Percentiles rank a stretch among this genome's conserved stretches.
These are phyloP conservation scores for Lasioglossum zephyrum DNA, from an alignment of 2,888 invertebrate species.

Conservation along the genomic window DNA sequence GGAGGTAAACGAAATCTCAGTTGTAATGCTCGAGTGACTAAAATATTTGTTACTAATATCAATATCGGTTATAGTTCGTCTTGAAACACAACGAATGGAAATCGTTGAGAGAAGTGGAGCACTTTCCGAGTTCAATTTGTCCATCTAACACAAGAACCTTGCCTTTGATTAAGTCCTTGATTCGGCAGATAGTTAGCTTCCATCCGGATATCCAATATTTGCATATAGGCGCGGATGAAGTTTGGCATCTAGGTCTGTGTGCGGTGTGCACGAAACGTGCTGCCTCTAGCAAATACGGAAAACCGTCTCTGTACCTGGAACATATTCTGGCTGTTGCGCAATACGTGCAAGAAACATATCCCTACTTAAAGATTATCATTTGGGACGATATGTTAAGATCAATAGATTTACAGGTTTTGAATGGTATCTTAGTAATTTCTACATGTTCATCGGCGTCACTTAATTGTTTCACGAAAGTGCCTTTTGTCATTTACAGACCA, in stretches of 20 bases:
- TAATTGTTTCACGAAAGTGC: conserved; percentile 38
- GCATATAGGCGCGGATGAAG: conserved; percentile 94
- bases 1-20: conserved; percentile 85
- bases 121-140: conserved; percentile 90
- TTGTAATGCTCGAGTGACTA: neutral
- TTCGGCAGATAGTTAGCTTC: conserved; percentile 89
- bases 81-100: conserved; percentile 90
- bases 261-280: conserved; percentile 86
- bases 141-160: conserved; percentile 88
- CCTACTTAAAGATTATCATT: conserved; percentile 88
- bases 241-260: conserved; percentile 90
- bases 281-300: conserved; percentile 85
- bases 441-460: conserved; percentile 3
- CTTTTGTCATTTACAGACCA: conserved; percentile 84
- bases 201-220: conserved; percentile 89
- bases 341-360: conserved; percentile 87
- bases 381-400: conserved; percentile 95
- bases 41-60: conserved; percentile 4
- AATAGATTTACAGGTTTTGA: conserved; percentile 86
- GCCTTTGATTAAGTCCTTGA: conserved; percentile 88
- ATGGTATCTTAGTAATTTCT: conserved; percentile 84
- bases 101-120: conserved; percentile 88
- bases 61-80: conserved; percentile 86
- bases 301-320: conserved; percentile 87
- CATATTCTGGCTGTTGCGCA: conserved; percentile 88